Evolutionary conservation across 92 coral and sea anemone genomes (phyloP), one percentile per base, ranked within the genome.

Genomic region (Heteractis magnifica): DNA sequence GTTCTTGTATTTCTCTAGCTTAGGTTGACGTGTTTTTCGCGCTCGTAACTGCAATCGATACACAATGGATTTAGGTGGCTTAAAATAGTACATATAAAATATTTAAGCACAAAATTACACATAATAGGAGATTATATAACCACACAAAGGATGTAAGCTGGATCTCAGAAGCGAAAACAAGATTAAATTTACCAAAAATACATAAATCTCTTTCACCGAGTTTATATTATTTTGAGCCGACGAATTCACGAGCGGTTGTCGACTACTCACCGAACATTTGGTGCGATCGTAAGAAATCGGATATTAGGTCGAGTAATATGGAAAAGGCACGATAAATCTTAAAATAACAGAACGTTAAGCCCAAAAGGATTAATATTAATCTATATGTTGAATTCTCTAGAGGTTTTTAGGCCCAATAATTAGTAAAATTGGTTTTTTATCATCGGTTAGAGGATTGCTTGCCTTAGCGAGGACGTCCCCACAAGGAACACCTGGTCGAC

Each of bases 351-450:
- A 6, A 80, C 14, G 51, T 65, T 65, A 15, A 19, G 71, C 49
- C 41, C 71, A 18, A 80, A 80, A 80, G 48, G 83, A 80, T 80
- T 80, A 80, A 44, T 13, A 15, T 49, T 80, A 80, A 80, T 80
- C 83, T 34, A 62, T 62, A 80, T 19, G 48, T 5, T 65, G 83
- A 80, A 80, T 80, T 80, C 83, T 56, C 83, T 44, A 49, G 76
- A 80, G 83, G 52, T 80, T 80, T 65, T 52, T 9, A 41, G 55
- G 59, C 19, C 52, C 6, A 14, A 64, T 14, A 26, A 78, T 78
- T 78, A 56, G 52, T 59, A 6, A 11, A 34, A 41, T 20, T 62
- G 70, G 11, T 26, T 62, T 16, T 56, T 16, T 16, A 23, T 62
- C 4, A 11, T 62, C 16, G 70, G 19, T 62, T 62, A 62, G 6